Conservation (phyloP, 2,888 invertebrate species). For the Phytoseiulus persimilis region DNA sequence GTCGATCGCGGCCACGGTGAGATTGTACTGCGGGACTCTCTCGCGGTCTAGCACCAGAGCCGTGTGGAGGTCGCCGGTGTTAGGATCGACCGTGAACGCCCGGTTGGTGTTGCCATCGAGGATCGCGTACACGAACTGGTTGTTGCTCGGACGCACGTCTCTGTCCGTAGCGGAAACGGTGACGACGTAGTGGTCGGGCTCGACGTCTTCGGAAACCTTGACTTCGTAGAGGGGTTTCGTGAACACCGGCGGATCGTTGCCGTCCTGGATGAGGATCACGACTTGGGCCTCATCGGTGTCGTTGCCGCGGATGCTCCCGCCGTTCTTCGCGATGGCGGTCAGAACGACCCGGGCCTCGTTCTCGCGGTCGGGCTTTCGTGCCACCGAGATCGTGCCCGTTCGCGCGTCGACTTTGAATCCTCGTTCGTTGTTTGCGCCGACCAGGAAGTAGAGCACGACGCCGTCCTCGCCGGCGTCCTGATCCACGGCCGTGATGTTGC, state of each 20-base stretch:
- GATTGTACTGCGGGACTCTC: conserved; percentile 62
- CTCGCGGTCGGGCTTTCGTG: conserved; percentile 71
- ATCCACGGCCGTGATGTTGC: conserved; percentile 75
- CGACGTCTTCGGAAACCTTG: conserved; percentile 69
- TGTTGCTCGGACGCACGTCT: conserved; percentile 80
- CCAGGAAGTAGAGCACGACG: conserved; percentile 78
- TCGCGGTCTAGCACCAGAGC: conserved; percentile 70
- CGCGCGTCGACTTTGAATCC: conserved; percentile 77
- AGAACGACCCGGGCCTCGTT: conserved; percentile 79
- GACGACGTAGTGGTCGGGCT: conserved; percentile 64
- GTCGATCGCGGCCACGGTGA: conserved; percentile 77
- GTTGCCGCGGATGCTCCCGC: conserved; percentile 83
- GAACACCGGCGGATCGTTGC: conserved; percentile 91
- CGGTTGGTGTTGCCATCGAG: conserved; percentile 72
- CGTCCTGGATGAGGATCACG: conserved; percentile 84
- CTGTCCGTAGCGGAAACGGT: conserved; percentile 79
- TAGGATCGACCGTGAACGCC: conserved; percentile 77
- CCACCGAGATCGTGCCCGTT: conserved; percentile 73
- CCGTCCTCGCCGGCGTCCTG: conserved; percentile 81
- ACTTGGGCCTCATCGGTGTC: conserved; percentile 92
- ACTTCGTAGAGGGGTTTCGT: conserved; percentile 67
- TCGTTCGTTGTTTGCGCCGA: conserved; percentile 81
- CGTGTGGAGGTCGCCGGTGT: conserved; percentile 70
- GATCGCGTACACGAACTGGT: conserved; percentile 82
- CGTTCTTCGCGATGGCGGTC: conserved; percentile 87